A percentile compares a stretch with the other conserved stretches of the same genome.
Conservation (phyloP, 2,888 invertebrate genomes). For the Trissonchulus latispiculum region DNA sequence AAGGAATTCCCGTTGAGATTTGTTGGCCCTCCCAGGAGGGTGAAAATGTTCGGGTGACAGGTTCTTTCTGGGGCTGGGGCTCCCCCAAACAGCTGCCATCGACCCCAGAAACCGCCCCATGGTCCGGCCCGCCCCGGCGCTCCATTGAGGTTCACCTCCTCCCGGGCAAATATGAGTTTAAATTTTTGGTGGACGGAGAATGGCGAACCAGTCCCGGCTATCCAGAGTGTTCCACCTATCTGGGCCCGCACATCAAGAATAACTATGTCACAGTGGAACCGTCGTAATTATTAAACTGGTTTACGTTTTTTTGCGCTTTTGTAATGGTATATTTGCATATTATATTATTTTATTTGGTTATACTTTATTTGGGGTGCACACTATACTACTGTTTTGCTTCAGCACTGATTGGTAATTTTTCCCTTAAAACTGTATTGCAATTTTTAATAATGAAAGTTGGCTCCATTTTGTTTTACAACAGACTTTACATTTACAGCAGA, state of each 20-base stretch:
- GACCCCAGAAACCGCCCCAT: not conserved
- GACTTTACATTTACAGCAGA: too few species aligned
- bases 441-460: too few species aligned
- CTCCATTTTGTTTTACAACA: too few species aligned
- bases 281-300: too few species aligned
- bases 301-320: too few species aligned
- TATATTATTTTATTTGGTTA: too few species aligned
- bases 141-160: not conserved
- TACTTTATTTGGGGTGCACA: too few species aligned
- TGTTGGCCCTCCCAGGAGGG: not conserved
- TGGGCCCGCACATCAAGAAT: not conserved
- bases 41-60: constrained; percentile 2
- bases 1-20: not conserved
- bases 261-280: not conserved
- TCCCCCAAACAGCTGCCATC: not conserved
- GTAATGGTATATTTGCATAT: too few species aligned
- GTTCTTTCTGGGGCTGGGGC: constrained; percentile 13
- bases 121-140: too few species aligned
- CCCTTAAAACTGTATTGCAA: too few species aligned
- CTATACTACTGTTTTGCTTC: too few species aligned
- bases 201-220: not conserved
- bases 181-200: constrained; percentile 4
- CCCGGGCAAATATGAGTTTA: constrained; percentile 3
- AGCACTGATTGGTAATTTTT: too few species aligned
- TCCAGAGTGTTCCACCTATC: not conserved